phyloP scores from a whole-genome alignment of 2,113 vertebrate species.

The Lontra canadensis region DNA sequence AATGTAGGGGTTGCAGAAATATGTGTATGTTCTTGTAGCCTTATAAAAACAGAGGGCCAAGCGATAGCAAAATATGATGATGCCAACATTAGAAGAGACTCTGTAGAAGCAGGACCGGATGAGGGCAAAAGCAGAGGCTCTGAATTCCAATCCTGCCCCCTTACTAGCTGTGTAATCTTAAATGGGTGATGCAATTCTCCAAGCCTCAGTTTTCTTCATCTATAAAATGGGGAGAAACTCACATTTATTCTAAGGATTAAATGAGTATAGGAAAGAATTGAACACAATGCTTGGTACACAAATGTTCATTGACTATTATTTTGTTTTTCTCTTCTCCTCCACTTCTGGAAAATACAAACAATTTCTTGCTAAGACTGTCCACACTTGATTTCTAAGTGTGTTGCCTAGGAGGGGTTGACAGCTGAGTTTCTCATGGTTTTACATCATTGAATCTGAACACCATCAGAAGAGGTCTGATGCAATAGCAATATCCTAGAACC shows the following conservation, averaged over 20 bases:
- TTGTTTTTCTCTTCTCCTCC: slow-evolving; percentile 2
- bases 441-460: background rate
- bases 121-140: background rate
- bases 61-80: background rate
- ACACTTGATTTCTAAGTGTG: background rate
- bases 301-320: background rate
- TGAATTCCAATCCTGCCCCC: background rate
- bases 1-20: background rate
- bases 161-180: background rate
- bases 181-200: background rate
- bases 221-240: slow-evolving; percentile 13
- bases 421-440: background rate
- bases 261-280: background rate
- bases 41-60: background rate
- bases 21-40: background rate
- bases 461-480: background rate
- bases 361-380: background rate
- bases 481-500: background rate
- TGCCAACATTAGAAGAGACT: background rate
- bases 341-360: background rate
- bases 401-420: background rate
- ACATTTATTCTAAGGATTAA: background rate
- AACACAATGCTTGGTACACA: background rate
- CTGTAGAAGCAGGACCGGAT: background rate
- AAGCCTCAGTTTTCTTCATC: background rate